phyloP scores from a whole-genome alignment of 1,140 invertebrate genomes.

The Brachionus sp. region DNA sequence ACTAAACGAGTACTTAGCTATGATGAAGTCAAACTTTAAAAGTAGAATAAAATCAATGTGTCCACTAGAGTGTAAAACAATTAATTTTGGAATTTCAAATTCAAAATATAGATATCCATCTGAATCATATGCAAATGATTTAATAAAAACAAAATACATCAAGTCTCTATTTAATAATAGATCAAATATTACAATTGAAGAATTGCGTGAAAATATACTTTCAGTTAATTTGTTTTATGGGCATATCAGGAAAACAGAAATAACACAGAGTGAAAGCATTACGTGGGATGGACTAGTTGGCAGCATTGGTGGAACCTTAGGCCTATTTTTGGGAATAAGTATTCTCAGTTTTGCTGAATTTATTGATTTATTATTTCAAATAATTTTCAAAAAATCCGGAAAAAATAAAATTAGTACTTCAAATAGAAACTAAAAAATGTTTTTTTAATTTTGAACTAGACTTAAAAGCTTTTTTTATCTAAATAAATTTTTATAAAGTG shows the following conservation, averaged over 20 bases:
- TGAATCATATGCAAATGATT: neutral
- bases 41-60: neutral
- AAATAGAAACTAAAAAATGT: neutral
- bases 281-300: neutral
- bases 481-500: too few species aligned
- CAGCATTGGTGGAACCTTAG: slow-evolving; percentile 3
- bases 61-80: slow-evolving; percentile 33
- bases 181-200: neutral
- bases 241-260: neutral
- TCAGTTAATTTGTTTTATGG: neutral
- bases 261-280: neutral
- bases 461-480: neutral
- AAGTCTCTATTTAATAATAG: neutral
- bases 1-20: too few species aligned
- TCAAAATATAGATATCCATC: slow-evolving; percentile 4
- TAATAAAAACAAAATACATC: neutral
- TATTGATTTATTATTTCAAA: slow-evolving; percentile 29
- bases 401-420: neutral
- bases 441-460: neutral
- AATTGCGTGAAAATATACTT: neutral
- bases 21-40: neutral
- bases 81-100: neutral
- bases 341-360: slow-evolving; percentile 13
- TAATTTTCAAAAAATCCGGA: neutral
- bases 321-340: slow-evolving; percentile 37